Base-by-base conservation (phyloP, 1,140 invertebrate genomes). In the Apis florea region DNA sequence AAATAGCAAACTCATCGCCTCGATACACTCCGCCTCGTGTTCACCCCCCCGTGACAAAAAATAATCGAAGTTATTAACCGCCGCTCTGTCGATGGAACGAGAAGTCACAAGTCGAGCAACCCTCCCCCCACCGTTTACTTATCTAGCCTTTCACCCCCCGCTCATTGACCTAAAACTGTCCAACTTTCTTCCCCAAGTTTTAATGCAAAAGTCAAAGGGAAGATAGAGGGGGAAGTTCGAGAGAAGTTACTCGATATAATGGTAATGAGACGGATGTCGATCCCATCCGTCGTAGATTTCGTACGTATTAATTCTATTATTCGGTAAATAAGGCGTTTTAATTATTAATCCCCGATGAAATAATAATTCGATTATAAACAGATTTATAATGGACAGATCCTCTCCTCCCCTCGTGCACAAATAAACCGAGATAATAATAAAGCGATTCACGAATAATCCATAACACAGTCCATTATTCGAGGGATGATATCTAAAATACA, bases 61-160 rank as follows among this genome's bases (percentile, higher is more conserved):
- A 53, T 70, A 82, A 82, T 77, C 74, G n/a, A 77, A 12, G 49
- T 49, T 58, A 56, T 67, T 77, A 64, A 40, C 31, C 54, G 40
- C 31, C 31, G n/a, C 31, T 21, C 8, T 11, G 13, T 19, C 21
- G 72, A 49, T 21, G 70, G 17, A n/a, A 24, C 53, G 61, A 31
- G 26, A 3, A 17, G 17, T 63, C 61, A 24, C 40, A 58, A 73
- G n/a, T 64, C 69, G 40, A 0, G 9, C 56, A 13, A 11, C 24
- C 21, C 4, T 9, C 4, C 10, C 10, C 1, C 19, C 21, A 3
- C 9, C 51, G 63, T 47, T 31, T 58, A 12, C 51, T 63, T 26
- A 49, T 19, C 21, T 6, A 40, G 0, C 31, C 31, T 40, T 49
- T 54, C n/a, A 13, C 26, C 26, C 12, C 66, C 31, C 66, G 31